Conservation (phyloP, 1,140 invertebrate genomes). For the Bactericera cockerelli region DNA sequence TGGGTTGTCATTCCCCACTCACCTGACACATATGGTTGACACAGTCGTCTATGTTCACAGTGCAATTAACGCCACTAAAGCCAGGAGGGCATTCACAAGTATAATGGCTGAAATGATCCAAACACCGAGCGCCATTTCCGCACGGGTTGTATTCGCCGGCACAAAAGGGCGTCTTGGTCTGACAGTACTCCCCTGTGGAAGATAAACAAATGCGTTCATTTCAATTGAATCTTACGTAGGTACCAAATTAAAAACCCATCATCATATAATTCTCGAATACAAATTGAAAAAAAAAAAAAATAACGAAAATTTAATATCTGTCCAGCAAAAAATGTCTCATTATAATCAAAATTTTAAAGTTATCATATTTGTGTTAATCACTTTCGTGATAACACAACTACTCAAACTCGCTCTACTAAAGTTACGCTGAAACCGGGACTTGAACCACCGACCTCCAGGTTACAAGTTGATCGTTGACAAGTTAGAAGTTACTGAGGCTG, state of each 20-base stretch:
- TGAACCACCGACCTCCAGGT: too few relatives aligned
- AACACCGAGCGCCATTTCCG: slow-evolving; percentile 77
- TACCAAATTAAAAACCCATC: not conserved
- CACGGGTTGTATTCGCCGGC: slow-evolving; percentile 80
- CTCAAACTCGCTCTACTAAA: too few relatives aligned
- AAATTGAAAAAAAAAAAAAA: not conserved
- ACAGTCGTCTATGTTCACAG: slow-evolving; percentile 82
- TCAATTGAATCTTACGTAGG: not conserved
- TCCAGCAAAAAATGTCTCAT: too few relatives aligned
- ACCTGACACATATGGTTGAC: slow-evolving; percentile 81
- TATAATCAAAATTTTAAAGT: too few relatives aligned
- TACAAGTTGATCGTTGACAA: too few relatives aligned
- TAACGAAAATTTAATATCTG: too few relatives aligned
- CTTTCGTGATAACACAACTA: too few relatives aligned
- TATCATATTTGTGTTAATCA: too few relatives aligned
- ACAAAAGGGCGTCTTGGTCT: slow-evolving; percentile 86
- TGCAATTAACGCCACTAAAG: slow-evolving; percentile 85
- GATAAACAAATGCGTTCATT: not conserved
- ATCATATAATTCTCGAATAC: not conserved
- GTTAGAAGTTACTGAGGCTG: too few relatives aligned
- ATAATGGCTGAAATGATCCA: slow-evolving; percentile 77
- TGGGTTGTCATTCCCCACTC: slow-evolving; percentile 12
- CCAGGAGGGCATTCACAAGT: slow-evolving; percentile 80
- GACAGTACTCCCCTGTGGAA: slow-evolving; percentile 61
- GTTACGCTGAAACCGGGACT: too few relatives aligned